Conservation (phyloP, 2,113 vertebrate species). For the Corydoras maculifer region DNA sequence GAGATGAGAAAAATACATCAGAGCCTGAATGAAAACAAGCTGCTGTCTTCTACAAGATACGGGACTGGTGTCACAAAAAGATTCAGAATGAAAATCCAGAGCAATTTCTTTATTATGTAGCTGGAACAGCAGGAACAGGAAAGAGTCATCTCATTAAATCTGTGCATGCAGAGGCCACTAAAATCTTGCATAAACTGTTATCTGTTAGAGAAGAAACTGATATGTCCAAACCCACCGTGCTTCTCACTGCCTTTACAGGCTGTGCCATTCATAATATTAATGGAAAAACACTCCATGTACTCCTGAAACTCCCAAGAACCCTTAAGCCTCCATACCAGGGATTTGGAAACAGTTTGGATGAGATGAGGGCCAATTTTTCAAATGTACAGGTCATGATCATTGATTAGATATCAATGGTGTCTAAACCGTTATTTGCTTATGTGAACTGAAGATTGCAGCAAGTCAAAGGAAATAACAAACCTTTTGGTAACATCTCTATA, state of each 20-base stretch:
- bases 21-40: constrained; percentile 31
- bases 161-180: constrained; percentile 30
- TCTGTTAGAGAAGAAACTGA: constrained; percentile 17
- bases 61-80: constrained; percentile 21
- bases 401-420: constrained; percentile 41
- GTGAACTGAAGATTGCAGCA: constrained; percentile 30
- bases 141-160: constrained; percentile 39
- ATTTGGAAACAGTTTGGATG: constrained; percentile 31
- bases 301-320: neutral
- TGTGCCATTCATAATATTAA: constrained; percentile 27
- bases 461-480: constrained; percentile 37
- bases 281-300: constrained; percentile 16
- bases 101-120: constrained; percentile 31
- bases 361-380: constrained; percentile 22
- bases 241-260: constrained; percentile 30
- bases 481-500: constrained; percentile 36
- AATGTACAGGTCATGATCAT: constrained; percentile 38
- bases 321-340: constrained; percentile 36
- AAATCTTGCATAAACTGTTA: constrained; percentile 19
- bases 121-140: constrained; percentile 33
- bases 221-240: constrained; percentile 28
- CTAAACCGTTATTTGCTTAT: constrained; percentile 39
- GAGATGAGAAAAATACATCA: constrained; percentile 29
- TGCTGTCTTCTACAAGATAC: constrained; percentile 26
- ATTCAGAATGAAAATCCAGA: constrained; percentile 12